A percentile compares a stretch with the other conserved stretches of the same genome.
These are phyloP conservation scores for Baryphthengus martii DNA, from an alignment of 2,113 vertebrate genomes.

Conservation along the genomic window DNA sequence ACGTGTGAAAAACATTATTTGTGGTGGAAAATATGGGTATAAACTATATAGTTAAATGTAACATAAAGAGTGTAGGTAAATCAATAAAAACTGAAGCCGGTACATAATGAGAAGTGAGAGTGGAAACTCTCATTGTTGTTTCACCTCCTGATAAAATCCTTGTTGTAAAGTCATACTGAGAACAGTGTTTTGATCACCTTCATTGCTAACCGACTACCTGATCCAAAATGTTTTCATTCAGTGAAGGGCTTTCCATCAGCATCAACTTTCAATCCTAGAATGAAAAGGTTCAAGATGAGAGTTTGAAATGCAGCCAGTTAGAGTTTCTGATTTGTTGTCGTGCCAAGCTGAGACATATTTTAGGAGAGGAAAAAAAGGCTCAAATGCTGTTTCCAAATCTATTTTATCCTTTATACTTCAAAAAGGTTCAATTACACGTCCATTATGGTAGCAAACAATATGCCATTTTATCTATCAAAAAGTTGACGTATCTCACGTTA, in stretches of 20 bases:
- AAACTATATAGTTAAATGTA: neutral
- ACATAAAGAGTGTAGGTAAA: neutral
- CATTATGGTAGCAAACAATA: neutral
- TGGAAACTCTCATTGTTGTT: neutral
- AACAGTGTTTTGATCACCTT: neutral
- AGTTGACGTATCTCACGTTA: neutral
- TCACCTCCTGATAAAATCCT: neutral
- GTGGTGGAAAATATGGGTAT: neutral
- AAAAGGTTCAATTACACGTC: neutral
- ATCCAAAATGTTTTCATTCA: neutral
- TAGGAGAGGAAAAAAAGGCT: neutral
- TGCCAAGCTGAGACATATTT: neutral
- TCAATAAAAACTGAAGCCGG: neutral
- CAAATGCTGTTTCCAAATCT: neutral
- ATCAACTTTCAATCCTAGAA: neutral
- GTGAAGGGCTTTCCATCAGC: neutral
- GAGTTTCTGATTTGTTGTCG: neutral
- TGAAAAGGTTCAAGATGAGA: neutral
- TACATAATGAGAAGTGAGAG: neutral
- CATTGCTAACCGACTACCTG: neutral
- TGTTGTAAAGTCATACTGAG: neutral
- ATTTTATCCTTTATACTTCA: neutral
- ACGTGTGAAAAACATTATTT: neutral
- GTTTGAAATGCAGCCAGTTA: constrained; percentile 28
- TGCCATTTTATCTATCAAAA: neutral